Percentiles rank a stretch among this genome's conserved stretches.
phyloP scores from a whole-genome alignment of 92 coral and sea anemone species.

The Plumapathes pennacea region DNA sequence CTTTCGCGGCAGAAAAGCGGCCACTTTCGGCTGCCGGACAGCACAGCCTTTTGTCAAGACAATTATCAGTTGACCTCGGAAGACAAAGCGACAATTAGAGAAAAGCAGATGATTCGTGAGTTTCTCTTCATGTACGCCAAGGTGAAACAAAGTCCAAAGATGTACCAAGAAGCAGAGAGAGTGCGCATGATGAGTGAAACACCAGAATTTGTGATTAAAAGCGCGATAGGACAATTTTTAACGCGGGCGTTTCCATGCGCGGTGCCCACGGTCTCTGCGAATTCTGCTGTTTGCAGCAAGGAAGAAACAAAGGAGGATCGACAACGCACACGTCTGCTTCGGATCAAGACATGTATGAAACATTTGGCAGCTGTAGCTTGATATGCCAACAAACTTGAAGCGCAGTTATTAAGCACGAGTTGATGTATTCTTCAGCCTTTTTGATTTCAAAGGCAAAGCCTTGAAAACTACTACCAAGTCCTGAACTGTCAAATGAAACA shows the following conservation, averaged over 20 bases:
- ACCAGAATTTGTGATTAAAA: slow-evolving; percentile 78
- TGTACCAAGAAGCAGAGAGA: slow-evolving; percentile 8
- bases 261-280: slow-evolving; percentile 8
- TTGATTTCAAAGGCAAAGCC: too few species aligned
- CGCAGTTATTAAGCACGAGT: too few species aligned
- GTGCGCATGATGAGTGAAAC: slow-evolving; percentile 73
- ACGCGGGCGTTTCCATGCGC: slow-evolving; percentile 65
- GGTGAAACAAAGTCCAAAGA: slow-evolving; percentile 22
- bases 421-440: too few species aligned
- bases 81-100: slow-evolving; percentile 22
- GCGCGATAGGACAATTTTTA: slow-evolving; percentile 81
- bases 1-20: slow-evolving; percentile 3
- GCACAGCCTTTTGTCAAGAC: slow-evolving; percentile 10
- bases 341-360: slow-evolving; percentile 77
- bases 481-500: too few species aligned
- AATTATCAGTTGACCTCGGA: too few species aligned
- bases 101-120: slow-evolving; percentile 52
- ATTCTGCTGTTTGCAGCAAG: background rate
- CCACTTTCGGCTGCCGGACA: slow-evolving; percentile 1
- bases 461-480: too few species aligned
- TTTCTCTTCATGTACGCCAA: slow-evolving; percentile 79
- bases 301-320: slow-evolving; percentile 57
- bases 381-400: too few species aligned
- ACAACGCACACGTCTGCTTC: slow-evolving; percentile 63
- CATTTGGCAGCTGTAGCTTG: slow-evolving; percentile 75